Evolutionary conservation across 2,113 vertebrate species (phyloP).

Genomic region (Pithys albifrons): DNA sequence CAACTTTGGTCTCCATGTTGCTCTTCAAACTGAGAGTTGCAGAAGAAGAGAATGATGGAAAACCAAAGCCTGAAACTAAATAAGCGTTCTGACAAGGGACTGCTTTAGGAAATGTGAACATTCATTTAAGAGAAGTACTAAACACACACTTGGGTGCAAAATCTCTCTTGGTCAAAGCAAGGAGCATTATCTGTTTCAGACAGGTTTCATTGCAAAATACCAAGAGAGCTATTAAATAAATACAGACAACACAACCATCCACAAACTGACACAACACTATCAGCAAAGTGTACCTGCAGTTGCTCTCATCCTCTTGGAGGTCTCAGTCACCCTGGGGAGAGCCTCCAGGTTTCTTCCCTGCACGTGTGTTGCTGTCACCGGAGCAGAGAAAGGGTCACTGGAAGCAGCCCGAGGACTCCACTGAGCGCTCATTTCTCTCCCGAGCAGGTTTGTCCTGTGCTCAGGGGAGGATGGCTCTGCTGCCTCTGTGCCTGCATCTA

Average conservation of each 20-base stretch:
- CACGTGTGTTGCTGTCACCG: neutral
- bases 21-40: neutral
- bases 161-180: neutral
- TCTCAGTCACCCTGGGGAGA: neutral
- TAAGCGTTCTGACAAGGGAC: neutral
- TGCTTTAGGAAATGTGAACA: neutral
- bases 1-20: neutral
- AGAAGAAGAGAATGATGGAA: neutral
- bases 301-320: neutral
- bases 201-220: neutral
- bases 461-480: conserved; percentile 10
- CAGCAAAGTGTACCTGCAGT: conserved; percentile 45
- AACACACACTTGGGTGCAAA: neutral
- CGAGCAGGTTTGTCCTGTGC: conserved; percentile 3
- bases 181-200: neutral
- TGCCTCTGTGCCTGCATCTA: conserved; percentile 50
- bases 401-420: neutral
- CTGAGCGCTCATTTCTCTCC: neutral
- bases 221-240: neutral
- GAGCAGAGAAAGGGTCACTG: neutral
- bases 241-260: neutral
- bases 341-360: neutral
- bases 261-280: neutral
- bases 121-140: neutral
- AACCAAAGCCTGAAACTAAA: neutral